phyloP scores from a whole-genome alignment of 2,113 vertebrate species.

The Upupa epops region DNA sequence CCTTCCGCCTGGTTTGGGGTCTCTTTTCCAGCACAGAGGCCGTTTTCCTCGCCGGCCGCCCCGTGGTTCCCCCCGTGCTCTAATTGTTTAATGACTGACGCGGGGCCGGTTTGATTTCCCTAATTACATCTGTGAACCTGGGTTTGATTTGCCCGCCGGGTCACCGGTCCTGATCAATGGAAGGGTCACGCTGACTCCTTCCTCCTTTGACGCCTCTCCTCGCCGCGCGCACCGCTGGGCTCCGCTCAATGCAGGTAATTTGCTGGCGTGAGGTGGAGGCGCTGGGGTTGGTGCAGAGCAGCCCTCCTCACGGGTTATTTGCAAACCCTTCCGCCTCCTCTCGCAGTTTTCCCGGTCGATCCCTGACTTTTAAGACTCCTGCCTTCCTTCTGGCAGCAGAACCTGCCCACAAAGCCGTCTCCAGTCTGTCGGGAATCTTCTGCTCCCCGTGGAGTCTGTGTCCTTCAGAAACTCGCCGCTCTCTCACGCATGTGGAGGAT shows the following conservation, averaged over 20 bases:
- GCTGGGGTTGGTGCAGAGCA: not conserved
- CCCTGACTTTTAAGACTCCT: not conserved
- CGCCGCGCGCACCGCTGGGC: constrained; percentile 5
- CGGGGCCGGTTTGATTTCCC: constrained; percentile 31
- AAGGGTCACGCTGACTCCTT: not conserved
- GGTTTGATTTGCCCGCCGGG: not conserved
- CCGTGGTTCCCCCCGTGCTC: not conserved
- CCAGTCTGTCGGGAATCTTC: not conserved
- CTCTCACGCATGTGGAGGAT: not conserved
- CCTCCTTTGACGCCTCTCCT: not conserved
- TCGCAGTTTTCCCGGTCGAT: constrained; percentile 8
- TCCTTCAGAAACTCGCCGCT: constrained; percentile 21
- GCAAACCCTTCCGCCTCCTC: not conserved
- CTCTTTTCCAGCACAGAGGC: not conserved
- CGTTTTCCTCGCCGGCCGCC: not conserved
- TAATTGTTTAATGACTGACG: constrained; percentile 14
- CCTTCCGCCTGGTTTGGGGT: not conserved
- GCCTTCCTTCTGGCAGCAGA: not conserved
- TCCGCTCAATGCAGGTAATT: constrained; percentile 22
- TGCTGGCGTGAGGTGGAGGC: constrained; percentile 23
- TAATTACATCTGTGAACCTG: constrained; percentile 21
- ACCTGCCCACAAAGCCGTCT: not conserved
- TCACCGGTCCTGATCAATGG: constrained; percentile 6
- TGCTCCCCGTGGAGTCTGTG: not conserved
- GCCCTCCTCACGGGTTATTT: constrained; percentile 4